Percentiles rank a stretch among this genome's conserved stretches.
Evolutionary conservation across 2,888 invertebrate species (phyloP).

Genomic region (Caenorhabditis sp.): DNA sequence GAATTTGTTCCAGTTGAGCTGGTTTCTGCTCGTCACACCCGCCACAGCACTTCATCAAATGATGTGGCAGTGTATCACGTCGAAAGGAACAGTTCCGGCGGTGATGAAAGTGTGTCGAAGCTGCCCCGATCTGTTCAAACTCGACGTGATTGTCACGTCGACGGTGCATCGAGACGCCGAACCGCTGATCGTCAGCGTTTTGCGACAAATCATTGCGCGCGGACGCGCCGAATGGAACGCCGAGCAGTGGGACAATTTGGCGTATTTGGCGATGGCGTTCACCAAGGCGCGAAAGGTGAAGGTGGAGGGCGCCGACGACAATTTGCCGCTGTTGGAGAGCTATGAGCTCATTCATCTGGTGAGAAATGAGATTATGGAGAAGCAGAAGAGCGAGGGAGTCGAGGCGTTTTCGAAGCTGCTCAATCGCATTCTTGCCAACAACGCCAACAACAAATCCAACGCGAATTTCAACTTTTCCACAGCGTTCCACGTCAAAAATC

Average conservation of each 20-base stretch:
- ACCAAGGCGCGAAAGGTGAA: slow-evolving; percentile 7
- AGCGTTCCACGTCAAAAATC: not conserved
- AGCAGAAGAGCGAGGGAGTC: slow-evolving; percentile 8
- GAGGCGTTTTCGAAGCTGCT: slow-evolving; percentile 15
- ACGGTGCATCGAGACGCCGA: slow-evolving; percentile 8
- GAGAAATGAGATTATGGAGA: slow-evolving; percentile 2
- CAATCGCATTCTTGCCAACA: slow-evolving; percentile 24
- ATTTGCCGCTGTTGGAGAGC: slow-evolving; percentile 6
- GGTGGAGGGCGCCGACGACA: not conserved
- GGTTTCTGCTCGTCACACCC: slow-evolving; percentile 28
- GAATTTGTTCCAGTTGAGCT: slow-evolving; percentile 13
- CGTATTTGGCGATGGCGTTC: slow-evolving; percentile 14
- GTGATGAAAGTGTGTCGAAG: not conserved
- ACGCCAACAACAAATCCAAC: slow-evolving; percentile 13
- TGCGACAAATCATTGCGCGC: slow-evolving; percentile 11
- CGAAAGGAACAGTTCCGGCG: slow-evolving; percentile 20
- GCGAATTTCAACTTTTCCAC: slow-evolving; percentile 12
- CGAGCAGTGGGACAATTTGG: slow-evolving; percentile 21
- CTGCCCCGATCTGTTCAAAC: not conserved
- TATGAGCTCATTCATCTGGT: slow-evolving; percentile 11
- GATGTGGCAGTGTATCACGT: slow-evolving; percentile 16
- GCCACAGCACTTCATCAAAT: slow-evolving; percentile 18
- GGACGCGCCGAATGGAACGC: slow-evolving; percentile 17
- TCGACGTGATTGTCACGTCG: not conserved
- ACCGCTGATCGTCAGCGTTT: slow-evolving; percentile 12